These are phyloP conservation scores for Myotis myotis DNA, from an alignment of 2,797 vertebrate genomes.

Conservation along the genomic window DNA sequence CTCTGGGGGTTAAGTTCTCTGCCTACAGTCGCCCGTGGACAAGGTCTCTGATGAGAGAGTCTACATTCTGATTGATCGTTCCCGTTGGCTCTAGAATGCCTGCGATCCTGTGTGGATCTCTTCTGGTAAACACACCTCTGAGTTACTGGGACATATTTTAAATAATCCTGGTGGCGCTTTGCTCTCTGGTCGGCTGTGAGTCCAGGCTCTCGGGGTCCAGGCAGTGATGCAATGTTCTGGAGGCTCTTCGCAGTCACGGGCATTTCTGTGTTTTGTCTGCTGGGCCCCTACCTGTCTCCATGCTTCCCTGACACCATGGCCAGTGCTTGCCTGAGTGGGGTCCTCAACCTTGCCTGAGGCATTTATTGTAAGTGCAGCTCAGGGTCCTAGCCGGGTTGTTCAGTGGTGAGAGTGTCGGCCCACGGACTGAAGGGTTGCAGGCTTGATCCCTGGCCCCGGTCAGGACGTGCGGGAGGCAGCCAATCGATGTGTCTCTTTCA, in stretches of 20 bases:
- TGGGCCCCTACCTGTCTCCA: not conserved
- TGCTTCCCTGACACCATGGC: not conserved
- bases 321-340: not conserved
- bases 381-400: too few species aligned
- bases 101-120: rapidly evolving
- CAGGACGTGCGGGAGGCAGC: too few species aligned
- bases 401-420: too few species aligned
- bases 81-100: not conserved
- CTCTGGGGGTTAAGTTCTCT: not conserved
- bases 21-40: not conserved
- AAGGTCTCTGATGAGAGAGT: not conserved
- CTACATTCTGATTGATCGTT: not conserved
- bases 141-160: not conserved
- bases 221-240: too few species aligned
- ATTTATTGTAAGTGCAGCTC: not conserved
- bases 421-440: too few species aligned
- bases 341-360: not conserved
- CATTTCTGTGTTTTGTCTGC: not conserved
- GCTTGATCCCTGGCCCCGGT: too few species aligned
- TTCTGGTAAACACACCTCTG: not conserved
- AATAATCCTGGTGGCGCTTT: not conserved
- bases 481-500: too few species aligned
- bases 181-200: not conserved
- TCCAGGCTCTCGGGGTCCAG: not conserved
- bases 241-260: not conserved